Evolutionary conservation across 2,113 vertebrate genomes (phyloP).

Genomic region (Rhynchomys soricoides): DNA sequence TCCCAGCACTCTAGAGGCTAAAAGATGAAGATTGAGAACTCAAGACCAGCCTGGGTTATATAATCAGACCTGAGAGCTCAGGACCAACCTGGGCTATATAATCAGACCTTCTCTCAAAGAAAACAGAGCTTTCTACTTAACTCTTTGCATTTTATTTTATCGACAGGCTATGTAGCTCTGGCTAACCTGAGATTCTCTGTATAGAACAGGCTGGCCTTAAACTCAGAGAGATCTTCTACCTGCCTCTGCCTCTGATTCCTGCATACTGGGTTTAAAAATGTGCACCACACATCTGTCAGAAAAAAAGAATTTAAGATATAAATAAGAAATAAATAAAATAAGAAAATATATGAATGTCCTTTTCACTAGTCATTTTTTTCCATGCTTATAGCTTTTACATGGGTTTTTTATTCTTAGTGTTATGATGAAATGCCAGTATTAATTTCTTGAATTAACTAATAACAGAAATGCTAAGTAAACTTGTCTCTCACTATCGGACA

Average conservation of each 20-base stretch:
- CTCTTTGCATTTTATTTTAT: neutral
- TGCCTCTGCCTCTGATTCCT: neutral
- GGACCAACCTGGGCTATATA: neutral
- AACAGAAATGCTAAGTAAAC: neutral
- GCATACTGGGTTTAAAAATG: neutral
- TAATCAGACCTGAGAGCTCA: neutral
- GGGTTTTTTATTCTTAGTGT: neutral
- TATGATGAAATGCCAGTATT: neutral
- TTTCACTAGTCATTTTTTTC: neutral
- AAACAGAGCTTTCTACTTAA: neutral
- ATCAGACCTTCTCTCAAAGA: neutral
- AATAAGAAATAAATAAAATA: neutral
- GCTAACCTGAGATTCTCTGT: neutral
- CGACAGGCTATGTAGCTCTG: neutral
- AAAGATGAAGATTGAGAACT: neutral
- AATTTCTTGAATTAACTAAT: neutral
- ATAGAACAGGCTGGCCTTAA: neutral
- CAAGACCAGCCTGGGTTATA: neutral
- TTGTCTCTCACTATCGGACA: neutral
- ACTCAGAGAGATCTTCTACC: neutral
- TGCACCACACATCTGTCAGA: neutral
- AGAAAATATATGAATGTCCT: neutral
- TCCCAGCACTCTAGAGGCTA: neutral
- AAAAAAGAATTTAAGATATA: neutral
- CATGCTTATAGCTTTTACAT: neutral